Conservation (phyloP, 2,888 invertebrate species). For the Tolmerus cingulatus region DNA sequence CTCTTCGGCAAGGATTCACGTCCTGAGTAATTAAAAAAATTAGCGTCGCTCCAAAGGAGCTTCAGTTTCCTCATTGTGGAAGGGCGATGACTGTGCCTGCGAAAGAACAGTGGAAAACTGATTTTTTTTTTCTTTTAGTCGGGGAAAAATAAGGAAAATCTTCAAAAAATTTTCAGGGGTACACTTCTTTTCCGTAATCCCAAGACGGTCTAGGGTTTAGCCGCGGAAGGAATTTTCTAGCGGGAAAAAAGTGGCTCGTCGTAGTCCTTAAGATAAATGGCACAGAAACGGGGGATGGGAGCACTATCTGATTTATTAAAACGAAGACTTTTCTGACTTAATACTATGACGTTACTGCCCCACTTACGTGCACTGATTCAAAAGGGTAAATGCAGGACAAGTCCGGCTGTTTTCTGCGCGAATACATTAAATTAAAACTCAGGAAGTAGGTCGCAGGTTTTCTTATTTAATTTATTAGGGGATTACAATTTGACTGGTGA, state of each 20-base stretch:
- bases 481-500: neutral
- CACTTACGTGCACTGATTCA: neutral
- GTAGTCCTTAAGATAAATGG: neutral
- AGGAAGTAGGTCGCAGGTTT: neutral
- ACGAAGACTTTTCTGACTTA: neutral
- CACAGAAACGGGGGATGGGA: neutral
- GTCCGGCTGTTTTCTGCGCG: neutral
- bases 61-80: neutral
- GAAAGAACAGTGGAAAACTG: neutral
- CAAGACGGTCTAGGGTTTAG: neutral
- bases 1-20: neutral
- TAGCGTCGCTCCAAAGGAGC: neutral
- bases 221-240: neutral
- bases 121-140: neutral
- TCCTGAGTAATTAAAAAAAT: conserved; percentile 15
- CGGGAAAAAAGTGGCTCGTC: neutral
- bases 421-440: neutral
- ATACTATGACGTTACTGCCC: neutral
- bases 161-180: neutral
- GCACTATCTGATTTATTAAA: neutral
- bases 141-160: neutral
- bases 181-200: neutral
- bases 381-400: neutral
- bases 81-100: neutral
- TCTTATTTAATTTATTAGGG: neutral